phyloP scores from a whole-genome alignment of 2,888 invertebrate species.

The Entomobrya proxima region DNA sequence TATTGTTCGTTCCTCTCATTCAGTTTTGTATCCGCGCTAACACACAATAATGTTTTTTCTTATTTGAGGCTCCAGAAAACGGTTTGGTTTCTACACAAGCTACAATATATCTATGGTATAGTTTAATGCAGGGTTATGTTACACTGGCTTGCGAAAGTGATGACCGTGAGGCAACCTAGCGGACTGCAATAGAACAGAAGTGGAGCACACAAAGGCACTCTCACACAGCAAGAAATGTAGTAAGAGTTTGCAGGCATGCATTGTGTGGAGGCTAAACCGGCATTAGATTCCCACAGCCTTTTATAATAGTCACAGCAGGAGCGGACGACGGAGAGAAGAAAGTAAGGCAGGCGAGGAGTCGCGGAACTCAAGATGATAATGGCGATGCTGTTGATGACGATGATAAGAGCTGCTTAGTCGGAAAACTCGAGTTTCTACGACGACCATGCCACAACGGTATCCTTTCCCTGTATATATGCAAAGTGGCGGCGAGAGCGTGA shows the following conservation, averaged over 20 bases:
- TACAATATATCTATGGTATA: neutral
- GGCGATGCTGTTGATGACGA: conserved; percentile 20
- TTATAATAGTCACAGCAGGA: neutral
- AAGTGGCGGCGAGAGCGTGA: neutral
- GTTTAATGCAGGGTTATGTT: neutral
- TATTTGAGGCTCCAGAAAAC: conserved; percentile 17
- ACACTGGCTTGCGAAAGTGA: neutral
- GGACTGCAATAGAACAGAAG: too few relatives aligned
- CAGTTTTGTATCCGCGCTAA: neutral
- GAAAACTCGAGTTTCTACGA: conserved; percentile 45
- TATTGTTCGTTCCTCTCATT: too few relatives aligned
- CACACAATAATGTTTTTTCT: neutral
- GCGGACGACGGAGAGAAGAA: neutral
- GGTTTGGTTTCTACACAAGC: neutral
- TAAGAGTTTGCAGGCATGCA: too few relatives aligned
- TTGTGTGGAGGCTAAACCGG: too few relatives aligned
- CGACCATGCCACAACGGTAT: neutral
- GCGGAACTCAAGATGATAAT: conserved; percentile 1
- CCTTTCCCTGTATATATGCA: neutral
- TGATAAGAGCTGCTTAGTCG: conserved; percentile 12
- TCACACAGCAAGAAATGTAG: too few relatives aligned
- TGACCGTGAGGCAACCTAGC: neutral
- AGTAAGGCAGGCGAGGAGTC: neutral
- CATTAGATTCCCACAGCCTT: too few relatives aligned
- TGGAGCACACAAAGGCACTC: too few relatives aligned